A percentile compares a stretch with the other conserved stretches of the same genome.
These are phyloP conservation scores for Pelecanus crispus DNA, from an alignment of 2,113 vertebrate genomes.

Conservation along the genomic window DNA sequence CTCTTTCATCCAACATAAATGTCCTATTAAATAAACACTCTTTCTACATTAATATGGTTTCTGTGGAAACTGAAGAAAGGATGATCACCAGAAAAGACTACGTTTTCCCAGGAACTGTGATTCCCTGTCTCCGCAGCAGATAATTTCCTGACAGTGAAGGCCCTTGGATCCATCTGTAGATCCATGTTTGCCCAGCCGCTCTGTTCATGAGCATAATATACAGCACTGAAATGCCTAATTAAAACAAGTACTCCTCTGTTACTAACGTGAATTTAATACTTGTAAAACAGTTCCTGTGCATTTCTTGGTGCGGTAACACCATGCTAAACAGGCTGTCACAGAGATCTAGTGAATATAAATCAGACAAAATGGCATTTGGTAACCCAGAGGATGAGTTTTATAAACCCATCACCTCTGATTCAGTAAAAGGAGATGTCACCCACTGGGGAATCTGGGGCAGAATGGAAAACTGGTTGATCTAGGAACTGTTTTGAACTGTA, in stretches of 20 bases:
- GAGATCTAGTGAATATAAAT: not conserved
- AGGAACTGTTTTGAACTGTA: not conserved
- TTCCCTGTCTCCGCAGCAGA: not conserved
- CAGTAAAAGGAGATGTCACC: not conserved
- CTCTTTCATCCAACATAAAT: not conserved
- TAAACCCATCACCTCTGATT: not conserved
- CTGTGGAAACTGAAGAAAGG: not conserved
- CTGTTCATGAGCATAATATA: not conserved
- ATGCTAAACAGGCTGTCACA: not conserved
- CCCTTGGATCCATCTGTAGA: not conserved
- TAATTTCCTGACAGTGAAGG: not conserved
- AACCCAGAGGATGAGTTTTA: not conserved
- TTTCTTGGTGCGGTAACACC: not conserved
- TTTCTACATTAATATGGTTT: not conserved
- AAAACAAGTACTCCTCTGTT: not conserved
- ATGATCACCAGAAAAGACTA: not conserved
- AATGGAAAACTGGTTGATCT: not conserved
- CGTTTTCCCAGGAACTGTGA: not conserved
- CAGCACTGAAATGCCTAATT: not conserved
- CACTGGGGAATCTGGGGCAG: not conserved
- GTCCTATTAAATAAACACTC: not conserved
- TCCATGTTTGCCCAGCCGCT: not conserved
- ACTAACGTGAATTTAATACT: not conserved
- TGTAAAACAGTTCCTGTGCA: not conserved
- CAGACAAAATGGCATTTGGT: not conserved